Percentiles rank a stretch among this genome's conserved stretches.
Evolutionary conservation across 2,888 invertebrate species (phyloP).

Genomic region (Rhopalosiphum nymphaeae): DNA sequence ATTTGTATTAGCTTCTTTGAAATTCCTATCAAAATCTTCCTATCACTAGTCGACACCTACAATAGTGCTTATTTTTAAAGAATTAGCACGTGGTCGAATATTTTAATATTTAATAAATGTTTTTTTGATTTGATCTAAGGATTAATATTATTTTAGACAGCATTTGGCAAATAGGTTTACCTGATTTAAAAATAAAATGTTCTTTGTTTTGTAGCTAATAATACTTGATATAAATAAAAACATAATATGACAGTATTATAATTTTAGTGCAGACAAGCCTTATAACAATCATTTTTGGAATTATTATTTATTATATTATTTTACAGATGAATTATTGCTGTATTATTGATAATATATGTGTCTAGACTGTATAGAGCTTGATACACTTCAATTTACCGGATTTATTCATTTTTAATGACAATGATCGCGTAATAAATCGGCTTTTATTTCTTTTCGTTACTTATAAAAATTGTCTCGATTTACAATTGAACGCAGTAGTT

Average conservation of each 20-base stretch:
- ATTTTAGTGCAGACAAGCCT: not conserved
- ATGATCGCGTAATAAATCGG: not conserved
- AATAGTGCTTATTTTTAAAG: not conserved
- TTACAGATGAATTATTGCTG: not conserved
- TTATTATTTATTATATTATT: not conserved
- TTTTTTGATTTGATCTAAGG: not conserved
- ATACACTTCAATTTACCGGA: not conserved
- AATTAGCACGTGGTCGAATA: not conserved
- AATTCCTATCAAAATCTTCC: no score
- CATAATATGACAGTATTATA: not conserved
- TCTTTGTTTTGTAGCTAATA: not conserved
- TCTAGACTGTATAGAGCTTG: not conserved
- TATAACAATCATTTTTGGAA: not conserved
- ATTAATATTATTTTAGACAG: not conserved
- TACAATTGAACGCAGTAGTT: not conserved
- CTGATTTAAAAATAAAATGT: not conserved
- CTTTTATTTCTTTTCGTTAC: slow-evolving; percentile 4
- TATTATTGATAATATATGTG: not conserved
- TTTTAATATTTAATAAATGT: not conserved
- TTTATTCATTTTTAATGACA: slow-evolving; percentile 4
- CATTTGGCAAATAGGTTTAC: not conserved
- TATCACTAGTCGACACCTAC: no score
- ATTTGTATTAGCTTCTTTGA: not conserved
- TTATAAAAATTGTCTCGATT: not conserved
- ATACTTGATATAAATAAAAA: not conserved